Base-by-base conservation (phyloP, 2,888 invertebrate species). In the Noctua fimbriata region DNA sequence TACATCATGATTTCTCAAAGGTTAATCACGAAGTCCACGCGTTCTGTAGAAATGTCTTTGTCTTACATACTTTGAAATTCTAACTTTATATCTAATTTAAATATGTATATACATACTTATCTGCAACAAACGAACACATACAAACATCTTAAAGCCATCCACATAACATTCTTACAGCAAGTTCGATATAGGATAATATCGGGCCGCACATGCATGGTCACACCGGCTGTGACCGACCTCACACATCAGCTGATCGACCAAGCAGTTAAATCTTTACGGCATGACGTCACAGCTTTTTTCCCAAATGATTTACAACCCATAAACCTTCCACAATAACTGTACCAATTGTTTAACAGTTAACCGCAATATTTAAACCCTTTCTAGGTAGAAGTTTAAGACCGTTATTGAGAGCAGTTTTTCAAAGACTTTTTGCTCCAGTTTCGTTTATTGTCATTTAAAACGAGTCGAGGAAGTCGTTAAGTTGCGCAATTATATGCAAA, bases 351-450 rank as follows among this genome's bases (percentile, higher is more conserved):
- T 94, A 95, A 96, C 96, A 94, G 95, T 95, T 95, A 96, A 96
- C 96, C 97, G 95, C 96, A 96, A 95, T 95, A 94, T 95, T 95
- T 94, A 94, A 96, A 96, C 95, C 96, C 95, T 94, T 96, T 96
- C 96, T 96, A 95, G 95, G 96, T 96, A 96, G 90, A 65, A 83
- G 4, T 79, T 75, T 49, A 70, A 73, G 90, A 83, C 92, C 92
- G 93, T 93, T 93, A 93, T 92, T 92, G 90, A 93, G 89, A 89
- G 90, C 91, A 86, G 63, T 86, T 80, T 91, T 92, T 86, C 81
- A 70, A 24, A 14, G 75, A 81, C 87, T 95, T 96, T 96, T 96
- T 96, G 96, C 97, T 96, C 96, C 91, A 96, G 93, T 96, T 97
- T 93, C 76, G 84, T 90, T 93, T 90, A 91, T 91, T 92, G 90